Percentiles rank a stretch among this genome's conserved stretches.
Evolutionary conservation across 2,888 invertebrate genomes (phyloP).

Genomic region (Sinotaia quadrata): DNA sequence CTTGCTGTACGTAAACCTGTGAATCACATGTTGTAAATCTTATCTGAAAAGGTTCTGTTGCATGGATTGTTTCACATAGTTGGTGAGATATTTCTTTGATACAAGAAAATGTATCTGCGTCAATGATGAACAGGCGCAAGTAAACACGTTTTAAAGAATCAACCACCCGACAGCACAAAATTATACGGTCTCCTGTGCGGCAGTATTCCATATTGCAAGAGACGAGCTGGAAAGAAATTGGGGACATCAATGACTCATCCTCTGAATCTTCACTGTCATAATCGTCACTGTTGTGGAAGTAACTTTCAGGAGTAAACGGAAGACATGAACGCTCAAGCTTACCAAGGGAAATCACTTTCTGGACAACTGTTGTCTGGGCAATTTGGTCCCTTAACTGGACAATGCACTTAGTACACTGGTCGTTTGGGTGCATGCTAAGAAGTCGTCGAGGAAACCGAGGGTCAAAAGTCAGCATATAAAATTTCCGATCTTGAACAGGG

Average conservation of each 20-base stretch:
- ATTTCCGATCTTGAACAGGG: conserved; percentile 34
- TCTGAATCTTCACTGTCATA: not conserved
- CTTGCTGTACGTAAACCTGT: not conserved
- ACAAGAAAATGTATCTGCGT: not conserved
- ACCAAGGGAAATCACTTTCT: conserved; percentile 7
- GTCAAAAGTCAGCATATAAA: conserved; percentile 32
- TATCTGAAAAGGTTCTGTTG: not conserved
- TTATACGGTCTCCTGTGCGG: not conserved
- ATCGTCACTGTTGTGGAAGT: not conserved
- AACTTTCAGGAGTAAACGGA: not conserved
- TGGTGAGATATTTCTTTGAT: not conserved
- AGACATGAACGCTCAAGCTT: not conserved
- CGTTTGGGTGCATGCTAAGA: conserved; percentile 30
- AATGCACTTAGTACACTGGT: conserved; percentile 34
- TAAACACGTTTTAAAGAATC: not conserved
- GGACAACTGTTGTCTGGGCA: not conserved
- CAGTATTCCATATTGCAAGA: conserved; percentile 7
- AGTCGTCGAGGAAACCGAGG: conserved; percentile 27
- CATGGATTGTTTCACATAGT: not conserved
- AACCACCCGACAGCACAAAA: not conserved
- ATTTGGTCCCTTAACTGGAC: conserved; percentile 10
- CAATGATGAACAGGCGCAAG: not conserved
- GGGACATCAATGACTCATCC: not conserved
- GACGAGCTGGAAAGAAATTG: not conserved
- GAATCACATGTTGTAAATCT: conserved; percentile 3